A percentile compares a stretch with the other conserved stretches of the same genome.
These are phyloP conservation scores for Gallinago paraguaiae DNA, from an alignment of 2,113 vertebrate genomes.

Conservation along the genomic window DNA sequence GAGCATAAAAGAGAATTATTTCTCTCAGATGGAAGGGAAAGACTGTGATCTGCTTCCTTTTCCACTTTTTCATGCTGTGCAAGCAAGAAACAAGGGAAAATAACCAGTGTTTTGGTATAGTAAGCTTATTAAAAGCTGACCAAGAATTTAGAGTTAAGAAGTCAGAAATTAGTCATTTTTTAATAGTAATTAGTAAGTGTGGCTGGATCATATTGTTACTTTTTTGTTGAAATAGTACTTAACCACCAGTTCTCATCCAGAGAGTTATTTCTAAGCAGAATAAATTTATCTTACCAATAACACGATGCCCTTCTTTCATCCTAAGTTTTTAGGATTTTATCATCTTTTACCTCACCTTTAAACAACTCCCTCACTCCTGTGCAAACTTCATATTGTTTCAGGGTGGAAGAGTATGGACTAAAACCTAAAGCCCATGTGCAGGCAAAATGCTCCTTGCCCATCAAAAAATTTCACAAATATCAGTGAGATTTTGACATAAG, in stretches of 20 bases:
- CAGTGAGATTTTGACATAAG: not conserved
- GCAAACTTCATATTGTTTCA: not conserved
- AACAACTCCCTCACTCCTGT: not conserved
- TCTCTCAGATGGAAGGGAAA: not conserved
- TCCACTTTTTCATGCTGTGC: not conserved
- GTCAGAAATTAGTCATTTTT: not conserved
- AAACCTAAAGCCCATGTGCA: not conserved
- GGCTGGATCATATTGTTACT: not conserved
- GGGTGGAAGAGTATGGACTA: not conserved
- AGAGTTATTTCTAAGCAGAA: not conserved
- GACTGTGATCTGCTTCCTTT: not conserved
- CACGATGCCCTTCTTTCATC: not conserved
- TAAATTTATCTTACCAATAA: not conserved
- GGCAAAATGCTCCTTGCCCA: not conserved
- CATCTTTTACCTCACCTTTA: not conserved
- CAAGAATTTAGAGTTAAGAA: not conserved
- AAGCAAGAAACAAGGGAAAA: not conserved
- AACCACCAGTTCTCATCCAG: not conserved
- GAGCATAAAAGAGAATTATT: not conserved
- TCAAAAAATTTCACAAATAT: not conserved
- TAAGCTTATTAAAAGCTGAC: not conserved
- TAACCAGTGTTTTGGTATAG: not conserved
- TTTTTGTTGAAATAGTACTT: not conserved
- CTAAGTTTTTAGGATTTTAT: not conserved
- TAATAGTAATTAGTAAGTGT: not conserved